Evolutionary conservation across 2,113 vertebrate genomes (phyloP).

Genomic region (Solea solea): DNA sequence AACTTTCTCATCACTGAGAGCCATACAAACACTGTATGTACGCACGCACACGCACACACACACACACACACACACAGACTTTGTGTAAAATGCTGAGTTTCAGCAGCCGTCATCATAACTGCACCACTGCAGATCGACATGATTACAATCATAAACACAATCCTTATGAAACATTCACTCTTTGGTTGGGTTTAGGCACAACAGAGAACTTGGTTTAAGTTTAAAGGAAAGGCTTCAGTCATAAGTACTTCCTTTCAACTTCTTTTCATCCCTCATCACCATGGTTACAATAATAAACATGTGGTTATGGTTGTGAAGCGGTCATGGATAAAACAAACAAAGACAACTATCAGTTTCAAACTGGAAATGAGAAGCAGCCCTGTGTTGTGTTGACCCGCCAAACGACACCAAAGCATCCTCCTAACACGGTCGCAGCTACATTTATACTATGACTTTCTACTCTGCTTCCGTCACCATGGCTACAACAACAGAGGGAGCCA

Average conservation of each 20-base stretch:
- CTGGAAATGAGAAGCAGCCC: not conserved
- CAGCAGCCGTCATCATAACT: not conserved
- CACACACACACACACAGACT: not conserved
- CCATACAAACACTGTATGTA: constrained; percentile 97
- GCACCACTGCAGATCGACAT: not conserved
- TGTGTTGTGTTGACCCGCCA: not conserved
- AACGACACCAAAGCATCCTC: too few relatives aligned
- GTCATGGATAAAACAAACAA: not conserved
- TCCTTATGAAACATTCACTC: not conserved
- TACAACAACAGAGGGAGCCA: too few relatives aligned
- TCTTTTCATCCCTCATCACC: not conserved
- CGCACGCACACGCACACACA: constrained; percentile 73
- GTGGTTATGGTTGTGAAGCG: not conserved
- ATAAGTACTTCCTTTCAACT: not conserved
- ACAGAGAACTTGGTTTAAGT: not conserved
- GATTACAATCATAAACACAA: not conserved
- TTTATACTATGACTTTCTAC: too few relatives aligned
- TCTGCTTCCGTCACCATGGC: too few relatives aligned
- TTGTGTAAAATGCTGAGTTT: constrained; percentile 3
- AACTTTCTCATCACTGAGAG: constrained; percentile 93
- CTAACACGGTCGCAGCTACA: too few relatives aligned
- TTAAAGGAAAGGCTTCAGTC: not conserved
- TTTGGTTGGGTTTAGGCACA: not conserved
- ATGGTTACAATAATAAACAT: not conserved
- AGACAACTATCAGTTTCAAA: not conserved